Evolutionary conservation across 2,888 invertebrate species (phyloP), one percentile per base, ranked within the genome.

Genomic region (Agelastica alni): DNA sequence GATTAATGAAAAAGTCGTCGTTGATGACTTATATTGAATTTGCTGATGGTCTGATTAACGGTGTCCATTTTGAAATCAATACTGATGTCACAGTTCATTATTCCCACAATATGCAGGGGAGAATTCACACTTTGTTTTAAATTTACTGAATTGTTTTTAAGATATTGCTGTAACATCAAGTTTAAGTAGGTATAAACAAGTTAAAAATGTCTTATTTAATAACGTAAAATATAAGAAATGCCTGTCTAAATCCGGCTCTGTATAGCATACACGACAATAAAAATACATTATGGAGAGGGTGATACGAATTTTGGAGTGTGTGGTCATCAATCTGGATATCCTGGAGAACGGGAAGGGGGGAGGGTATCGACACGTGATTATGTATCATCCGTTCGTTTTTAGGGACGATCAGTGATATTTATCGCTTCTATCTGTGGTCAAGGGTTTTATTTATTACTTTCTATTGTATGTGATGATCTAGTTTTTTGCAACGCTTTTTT

Each of bases 311-410:
- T 43, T 45, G 45, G 41, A 55, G 45, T 45, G 41, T 45, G 49
- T 14, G 54, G 56, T 43, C 49, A 56, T 56, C 56, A 56, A 56
- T 56, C 52, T 53, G 53, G 56, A 53, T 56, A 41, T 49, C 32
- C 53, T 44, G 30, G 41, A 52, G 52, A 48, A 28, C 20, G 41
- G 48, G 52, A 48, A 28, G 22, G 30, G 41, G 26, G 41, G 7
- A 20, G 30, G 31, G 42, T 42, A 47, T 45, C 51, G 55, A 55
- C 55, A 55, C 51, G 51, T 55, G 51, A 51, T 56, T 51, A 51
- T 56, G 49, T 49, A 49, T 53, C 51, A 51, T 56, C 47, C 42
- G 47, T 49, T 49, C 41, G 49, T 41, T 51, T 56, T 56, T 51
- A 43, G 42, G 51, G 41, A 46, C 51, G 51, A 51, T 56, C 56